Evolutionary conservation across 1,140 invertebrate species (phyloP).

Genomic region (Oreohelix idahoensis): DNA sequence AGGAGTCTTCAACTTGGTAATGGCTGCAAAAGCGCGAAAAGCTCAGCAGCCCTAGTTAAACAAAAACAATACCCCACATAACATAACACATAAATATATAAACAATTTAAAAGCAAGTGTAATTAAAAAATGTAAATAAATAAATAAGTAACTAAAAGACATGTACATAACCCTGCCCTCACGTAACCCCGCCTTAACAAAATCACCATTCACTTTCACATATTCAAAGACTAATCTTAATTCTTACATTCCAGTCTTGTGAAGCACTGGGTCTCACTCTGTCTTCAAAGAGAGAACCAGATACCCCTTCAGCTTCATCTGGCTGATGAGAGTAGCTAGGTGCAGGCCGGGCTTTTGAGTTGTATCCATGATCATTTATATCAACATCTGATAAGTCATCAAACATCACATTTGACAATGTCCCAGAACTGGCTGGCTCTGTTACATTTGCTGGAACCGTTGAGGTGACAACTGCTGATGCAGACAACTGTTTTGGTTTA

Average conservation of each 20-base stretch:
- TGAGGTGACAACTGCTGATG: not conserved
- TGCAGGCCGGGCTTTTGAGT: not conserved
- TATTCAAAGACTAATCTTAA: too few species aligned
- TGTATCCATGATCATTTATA: not conserved
- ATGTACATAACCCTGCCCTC: too few species aligned
- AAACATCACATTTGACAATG: slow-evolving; percentile 6
- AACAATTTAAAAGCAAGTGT: too few species aligned
- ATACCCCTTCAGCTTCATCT: slow-evolving; percentile 9
- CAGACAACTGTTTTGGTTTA: slow-evolving; percentile 23
- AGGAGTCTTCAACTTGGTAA: too few species aligned
- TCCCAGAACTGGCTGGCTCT: not conserved
- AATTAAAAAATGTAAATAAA: too few species aligned
- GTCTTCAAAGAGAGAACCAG: not conserved
- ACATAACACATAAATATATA: too few species aligned
- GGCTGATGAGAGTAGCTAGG: not conserved
- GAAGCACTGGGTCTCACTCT: slow-evolving; percentile 1
- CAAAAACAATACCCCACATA: too few species aligned
- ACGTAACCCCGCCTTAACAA: too few species aligned
- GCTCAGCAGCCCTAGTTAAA: too few species aligned
- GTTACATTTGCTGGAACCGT: not conserved
- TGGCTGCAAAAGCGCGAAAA: too few species aligned
- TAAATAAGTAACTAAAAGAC: too few species aligned
- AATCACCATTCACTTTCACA: too few species aligned
- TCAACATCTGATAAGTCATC: slow-evolving; percentile 29
- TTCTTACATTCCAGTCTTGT: slow-evolving; percentile 37